Evolutionary conservation across 2,113 vertebrate species (phyloP).

Genomic region (Gobiocypris rarus): DNA sequence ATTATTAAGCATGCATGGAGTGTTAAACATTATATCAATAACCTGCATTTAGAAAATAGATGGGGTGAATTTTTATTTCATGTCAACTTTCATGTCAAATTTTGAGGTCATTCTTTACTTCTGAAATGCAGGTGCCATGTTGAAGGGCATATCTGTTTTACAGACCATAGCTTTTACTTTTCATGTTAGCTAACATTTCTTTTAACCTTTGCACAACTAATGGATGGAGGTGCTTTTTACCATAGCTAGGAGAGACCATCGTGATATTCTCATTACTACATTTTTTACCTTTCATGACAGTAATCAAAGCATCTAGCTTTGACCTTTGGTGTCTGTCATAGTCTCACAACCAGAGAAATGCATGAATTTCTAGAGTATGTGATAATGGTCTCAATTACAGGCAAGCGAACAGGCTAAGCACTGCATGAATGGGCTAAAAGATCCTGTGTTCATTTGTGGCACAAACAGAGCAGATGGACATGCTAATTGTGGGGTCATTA

Average conservation of each 20-base stretch:
- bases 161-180: background rate
- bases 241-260: background rate
- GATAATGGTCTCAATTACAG: constrained; percentile 30
- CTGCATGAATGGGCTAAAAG: constrained; percentile 56
- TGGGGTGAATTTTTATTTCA: background rate
- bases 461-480: constrained; percentile 61
- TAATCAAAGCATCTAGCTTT: background rate
- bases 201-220: constrained; percentile 10
- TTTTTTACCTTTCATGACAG: background rate
- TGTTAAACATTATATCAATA: background rate
- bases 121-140: background rate
- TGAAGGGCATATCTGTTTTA: background rate
- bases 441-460: constrained; percentile 51
- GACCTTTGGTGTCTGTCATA: background rate
- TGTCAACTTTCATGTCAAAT: background rate
- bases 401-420: constrained; percentile 38
- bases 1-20: background rate
- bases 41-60: background rate
- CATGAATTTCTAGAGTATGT: constrained; percentile 6
- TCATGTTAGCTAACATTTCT: background rate
- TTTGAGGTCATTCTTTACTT: background rate
- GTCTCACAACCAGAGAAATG: background rate
- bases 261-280: background rate
- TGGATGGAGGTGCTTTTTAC: background rate
- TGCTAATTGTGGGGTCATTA: constrained; percentile 62